Evolutionary conservation across 2,888 invertebrate species (phyloP).

Genomic region (Synergus itoensis): DNA sequence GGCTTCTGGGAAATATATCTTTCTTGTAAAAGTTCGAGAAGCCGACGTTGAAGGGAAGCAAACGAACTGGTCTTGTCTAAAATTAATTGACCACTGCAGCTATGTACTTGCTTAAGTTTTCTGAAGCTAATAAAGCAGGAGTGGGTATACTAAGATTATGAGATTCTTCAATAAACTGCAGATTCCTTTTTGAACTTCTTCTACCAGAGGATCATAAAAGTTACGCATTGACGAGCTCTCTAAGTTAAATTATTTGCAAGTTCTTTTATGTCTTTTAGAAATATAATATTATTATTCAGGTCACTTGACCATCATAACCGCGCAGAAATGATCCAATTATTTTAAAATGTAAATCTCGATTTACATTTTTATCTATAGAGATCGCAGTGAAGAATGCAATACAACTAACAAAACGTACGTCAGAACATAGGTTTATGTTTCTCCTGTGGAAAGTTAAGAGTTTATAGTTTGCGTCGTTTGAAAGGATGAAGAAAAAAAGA

Average conservation of each 20-base stretch:
- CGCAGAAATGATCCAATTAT: background rate
- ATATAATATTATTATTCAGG: background rate
- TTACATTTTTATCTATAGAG: background rate
- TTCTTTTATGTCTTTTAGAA: background rate
- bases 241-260: background rate
- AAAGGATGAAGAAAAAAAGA: slow-evolving; percentile 1
- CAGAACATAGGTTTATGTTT: slow-evolving; percentile 23
- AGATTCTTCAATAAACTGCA: slow-evolving; percentile 1
- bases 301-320: background rate
- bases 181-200: slow-evolving; percentile 15
- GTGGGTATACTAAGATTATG: background rate
- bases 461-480: slow-evolving; percentile 17
- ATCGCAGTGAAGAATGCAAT: slow-evolving; percentile 10
- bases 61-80: background rate
- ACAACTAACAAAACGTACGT: slow-evolving; percentile 5
- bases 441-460: background rate
- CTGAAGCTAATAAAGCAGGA: background rate
- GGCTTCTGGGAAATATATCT: slow-evolving; percentile 39
- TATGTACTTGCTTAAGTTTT: background rate
- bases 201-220: slow-evolving; percentile 7
- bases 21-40: slow-evolving; percentile 32
- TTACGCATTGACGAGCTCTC: slow-evolving; percentile 3
- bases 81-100: background rate
- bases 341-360: background rate
- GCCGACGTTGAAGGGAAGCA: background rate